Evolutionary conservation across 2,797 vertebrate genomes (phyloP), one percentile per base, ranked within the genome.

Genomic region (Peromyscus aztecus): DNA sequence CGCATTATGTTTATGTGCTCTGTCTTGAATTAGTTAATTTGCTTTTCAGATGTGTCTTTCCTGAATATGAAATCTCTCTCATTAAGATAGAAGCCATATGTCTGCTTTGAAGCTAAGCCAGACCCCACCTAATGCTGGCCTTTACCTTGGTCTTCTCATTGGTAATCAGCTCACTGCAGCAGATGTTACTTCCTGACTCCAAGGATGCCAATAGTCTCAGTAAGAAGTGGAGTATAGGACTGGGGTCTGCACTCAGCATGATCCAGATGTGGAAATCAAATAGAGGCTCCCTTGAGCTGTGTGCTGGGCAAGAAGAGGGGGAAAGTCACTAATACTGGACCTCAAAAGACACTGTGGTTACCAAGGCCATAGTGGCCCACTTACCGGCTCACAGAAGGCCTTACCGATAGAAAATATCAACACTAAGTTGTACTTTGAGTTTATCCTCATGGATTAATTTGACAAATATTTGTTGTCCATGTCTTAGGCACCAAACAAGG

Each of bases 1-100:
- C 89, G 43, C 71, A 34, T 87, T 67, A 23, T 94, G 78, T 89
- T 94, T 89, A 87, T 81, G 69, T 40, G 13, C 14, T 97, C 40
- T 3, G 65, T 97, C 80, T 97, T 88, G 83, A 97, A 93, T 89
- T 94, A 95, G 92, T 94, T 98, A 97, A 98, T 97, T 91, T 97
- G 59, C 71, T 91, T 86, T 97, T 95, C 96, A 97, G 91, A 97
- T 95, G 89, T 89, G 92, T 95, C 71, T 93, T 96, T 94, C 76
- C 93, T 97, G 97, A 97, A 97, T 97, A 97, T 95, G 89, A 95
- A 97, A 97, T 96, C 94, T 94, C 95, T 89, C 96, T 97, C 97
- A 97, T 98, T 97, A 97, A 98, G 92, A 96, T 78, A 97, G 86
- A 97, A 95, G 91, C 97, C 96, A 97, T 95, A 95, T 95, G 96